phyloP scores from a whole-genome alignment of 2,888 invertebrate species.

The Allacma fusca region DNA sequence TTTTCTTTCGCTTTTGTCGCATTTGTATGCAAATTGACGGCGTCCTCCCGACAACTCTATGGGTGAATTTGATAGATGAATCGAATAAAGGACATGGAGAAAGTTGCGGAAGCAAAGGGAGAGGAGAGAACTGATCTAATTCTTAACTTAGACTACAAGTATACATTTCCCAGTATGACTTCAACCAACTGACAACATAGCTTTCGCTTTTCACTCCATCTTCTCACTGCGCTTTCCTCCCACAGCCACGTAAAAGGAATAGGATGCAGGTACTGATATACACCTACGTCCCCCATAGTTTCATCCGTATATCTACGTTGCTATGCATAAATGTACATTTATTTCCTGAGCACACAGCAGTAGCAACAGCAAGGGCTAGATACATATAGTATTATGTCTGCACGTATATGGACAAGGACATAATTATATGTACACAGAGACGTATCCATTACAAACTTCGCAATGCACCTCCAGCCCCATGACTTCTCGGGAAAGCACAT shows the following conservation, averaged over 20 bases:
- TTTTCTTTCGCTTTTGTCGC: constrained; percentile 37
- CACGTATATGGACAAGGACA: too few species aligned
- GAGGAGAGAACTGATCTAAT: constrained; percentile 39
- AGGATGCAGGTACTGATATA: too few species aligned
- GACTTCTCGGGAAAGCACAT: background rate
- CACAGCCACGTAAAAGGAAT: background rate
- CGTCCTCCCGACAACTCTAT: constrained; percentile 44
- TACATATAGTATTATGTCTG: too few species aligned
- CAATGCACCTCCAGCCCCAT: background rate
- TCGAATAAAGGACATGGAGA: constrained; percentile 41
- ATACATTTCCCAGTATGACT: constrained; percentile 1
- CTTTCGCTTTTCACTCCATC: constrained; percentile 30
- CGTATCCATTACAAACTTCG: constrained; percentile 17
- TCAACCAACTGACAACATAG: constrained; percentile 13
- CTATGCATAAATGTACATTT: too few species aligned
- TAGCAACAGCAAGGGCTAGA: too few species aligned
- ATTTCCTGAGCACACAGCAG: too few species aligned
- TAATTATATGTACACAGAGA: background rate
- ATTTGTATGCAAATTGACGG: constrained; percentile 43
- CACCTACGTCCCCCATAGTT: too few species aligned
- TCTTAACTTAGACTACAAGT: constrained; percentile 25
- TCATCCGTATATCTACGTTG: too few species aligned
- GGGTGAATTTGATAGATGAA: constrained; percentile 45
- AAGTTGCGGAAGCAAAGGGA: constrained; percentile 28
- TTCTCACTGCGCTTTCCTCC: background rate